phyloP scores from a whole-genome alignment of 2,113 vertebrate genomes.

The Aramus guarauna region DNA sequence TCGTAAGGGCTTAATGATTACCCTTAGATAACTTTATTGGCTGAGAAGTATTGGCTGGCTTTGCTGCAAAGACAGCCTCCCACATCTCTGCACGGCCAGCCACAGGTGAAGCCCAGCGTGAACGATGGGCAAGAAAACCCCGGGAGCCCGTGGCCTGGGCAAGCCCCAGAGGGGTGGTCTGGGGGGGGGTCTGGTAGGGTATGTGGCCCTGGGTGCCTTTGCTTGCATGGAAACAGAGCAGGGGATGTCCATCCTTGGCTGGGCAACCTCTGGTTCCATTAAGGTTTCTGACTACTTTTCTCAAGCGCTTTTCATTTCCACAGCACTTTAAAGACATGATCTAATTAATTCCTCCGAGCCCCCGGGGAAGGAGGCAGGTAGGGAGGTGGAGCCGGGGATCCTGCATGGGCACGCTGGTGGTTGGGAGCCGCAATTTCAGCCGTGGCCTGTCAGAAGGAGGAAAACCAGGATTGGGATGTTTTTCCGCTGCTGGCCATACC shows the following conservation, averaged over 20 bases:
- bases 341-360: background rate
- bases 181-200: background rate
- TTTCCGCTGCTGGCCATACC: fast-evolving
- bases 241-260: background rate
- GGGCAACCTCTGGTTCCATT: background rate
- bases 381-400: background rate
- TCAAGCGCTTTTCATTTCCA: background rate
- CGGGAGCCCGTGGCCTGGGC: fast-evolving
- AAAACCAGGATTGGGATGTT: background rate
- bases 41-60: constrained; percentile 8
- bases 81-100: background rate
- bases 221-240: background rate
- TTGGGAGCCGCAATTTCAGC: background rate
- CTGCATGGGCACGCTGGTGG: fast-evolving
- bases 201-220: background rate
- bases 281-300: background rate
- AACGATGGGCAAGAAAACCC: background rate
- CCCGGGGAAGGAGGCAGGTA: background rate
- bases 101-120: background rate
- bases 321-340: background rate
- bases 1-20: constrained; percentile 29
- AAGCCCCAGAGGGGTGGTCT: background rate
- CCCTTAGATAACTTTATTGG: constrained; percentile 41
- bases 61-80: background rate
- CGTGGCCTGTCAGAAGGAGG: background rate